These are phyloP conservation scores for Steinernema khuongi DNA, from an alignment of 1,140 invertebrate genomes.

Conservation along the genomic window DNA sequence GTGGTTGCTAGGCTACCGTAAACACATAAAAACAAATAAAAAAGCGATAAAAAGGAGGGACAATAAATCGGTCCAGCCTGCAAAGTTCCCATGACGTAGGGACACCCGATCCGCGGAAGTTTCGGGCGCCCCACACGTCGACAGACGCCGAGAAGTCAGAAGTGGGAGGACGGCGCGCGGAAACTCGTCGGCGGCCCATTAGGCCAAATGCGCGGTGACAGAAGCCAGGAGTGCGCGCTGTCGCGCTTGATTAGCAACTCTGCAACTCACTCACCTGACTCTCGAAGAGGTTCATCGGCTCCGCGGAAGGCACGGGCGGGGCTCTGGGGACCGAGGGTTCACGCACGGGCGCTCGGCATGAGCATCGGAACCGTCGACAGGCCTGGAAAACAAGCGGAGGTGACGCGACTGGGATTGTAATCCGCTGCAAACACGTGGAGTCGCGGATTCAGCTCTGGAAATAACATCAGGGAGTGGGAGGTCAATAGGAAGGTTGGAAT, in stretches of 20 bases:
- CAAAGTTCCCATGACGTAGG: not conserved
- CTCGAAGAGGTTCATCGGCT: not conserved
- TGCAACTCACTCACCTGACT: not conserved
- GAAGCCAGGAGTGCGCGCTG: not conserved
- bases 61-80: too few relatives aligned
- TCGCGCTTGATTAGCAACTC: conserved; percentile 8
- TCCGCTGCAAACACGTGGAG: too few relatives aligned
- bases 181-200: not conserved
- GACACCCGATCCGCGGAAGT: not conserved
- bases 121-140: not conserved
- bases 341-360: too few relatives aligned
- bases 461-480: not conserved
- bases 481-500: not conserved
- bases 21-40: too few relatives aligned
- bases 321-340: not conserved
- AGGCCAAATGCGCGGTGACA: conserved; percentile 2
- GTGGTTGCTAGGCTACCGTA: too few relatives aligned
- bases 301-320: not conserved
- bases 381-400: too few relatives aligned
- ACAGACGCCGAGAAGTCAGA: not conserved
- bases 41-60: too few relatives aligned
- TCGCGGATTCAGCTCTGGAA: not conserved
- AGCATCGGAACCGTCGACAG: too few relatives aligned
- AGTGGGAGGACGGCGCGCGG: not conserved
- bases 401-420: too few relatives aligned